Evolutionary conservation across 2,888 invertebrate genomes (phyloP).

Genomic region (Keiferia lycopersicella): DNA sequence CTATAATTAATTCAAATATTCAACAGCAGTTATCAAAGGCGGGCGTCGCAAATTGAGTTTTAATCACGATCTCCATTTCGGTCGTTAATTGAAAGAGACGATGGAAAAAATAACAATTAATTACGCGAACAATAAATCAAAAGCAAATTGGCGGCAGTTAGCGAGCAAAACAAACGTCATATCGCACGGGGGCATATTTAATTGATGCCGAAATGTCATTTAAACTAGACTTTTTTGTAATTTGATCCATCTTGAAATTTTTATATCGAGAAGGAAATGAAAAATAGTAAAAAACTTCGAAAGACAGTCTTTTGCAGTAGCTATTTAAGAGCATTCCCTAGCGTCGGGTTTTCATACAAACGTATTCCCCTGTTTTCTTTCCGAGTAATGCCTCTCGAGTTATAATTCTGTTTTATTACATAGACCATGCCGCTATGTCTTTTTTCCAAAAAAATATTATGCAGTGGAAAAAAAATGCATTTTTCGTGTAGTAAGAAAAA

Average conservation of each 20-base stretch:
- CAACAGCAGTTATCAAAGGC: conserved; percentile 7
- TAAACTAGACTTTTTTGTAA: conserved; percentile 50
- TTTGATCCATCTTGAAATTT: not conserved
- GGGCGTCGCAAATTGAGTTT: conserved; percentile 23
- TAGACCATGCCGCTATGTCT: too few species aligned
- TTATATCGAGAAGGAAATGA: conserved; percentile 28
- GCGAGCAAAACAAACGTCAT: conserved; percentile 48
- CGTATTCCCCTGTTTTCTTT: too few species aligned
- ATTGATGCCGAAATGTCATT: conserved; percentile 59
- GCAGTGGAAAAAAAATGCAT: too few species aligned
- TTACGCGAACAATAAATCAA: conserved; percentile 43
- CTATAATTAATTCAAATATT: conserved; percentile 11
- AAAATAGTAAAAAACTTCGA: conserved; percentile 1
- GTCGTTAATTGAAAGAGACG: conserved; percentile 22
- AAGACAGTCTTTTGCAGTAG: too few species aligned
- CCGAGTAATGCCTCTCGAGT: too few species aligned
- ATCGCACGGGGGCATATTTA: conserved; percentile 43
- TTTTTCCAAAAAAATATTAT: too few species aligned
- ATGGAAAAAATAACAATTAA: conserved; percentile 28
- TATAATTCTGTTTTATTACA: too few species aligned
- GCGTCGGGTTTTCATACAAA: too few species aligned
- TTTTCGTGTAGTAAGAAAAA: too few species aligned
- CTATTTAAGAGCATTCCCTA: too few species aligned
- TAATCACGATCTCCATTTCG: conserved; percentile 24
- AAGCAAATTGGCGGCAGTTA: conserved; percentile 48